A percentile compares a stretch with the other conserved stretches of the same genome.
These are phyloP conservation scores for Xiphorhynchus elegans DNA, from an alignment of 2,113 vertebrate genomes.

Conservation along the genomic window DNA sequence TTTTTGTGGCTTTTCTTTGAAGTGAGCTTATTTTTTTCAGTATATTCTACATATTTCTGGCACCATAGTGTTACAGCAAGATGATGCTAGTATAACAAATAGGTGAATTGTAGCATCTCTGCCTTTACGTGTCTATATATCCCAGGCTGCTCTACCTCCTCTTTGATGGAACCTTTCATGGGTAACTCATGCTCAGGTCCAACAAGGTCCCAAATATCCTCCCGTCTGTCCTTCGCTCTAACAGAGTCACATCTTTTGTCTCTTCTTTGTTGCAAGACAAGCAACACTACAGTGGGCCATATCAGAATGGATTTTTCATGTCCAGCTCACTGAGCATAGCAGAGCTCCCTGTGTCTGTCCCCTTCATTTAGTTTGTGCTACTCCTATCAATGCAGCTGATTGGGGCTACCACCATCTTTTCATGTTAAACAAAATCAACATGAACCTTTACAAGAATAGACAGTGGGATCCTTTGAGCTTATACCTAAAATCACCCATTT, in stretches of 20 bases:
- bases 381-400: neutral
- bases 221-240: neutral
- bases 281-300: neutral
- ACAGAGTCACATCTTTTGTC: neutral
- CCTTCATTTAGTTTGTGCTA: neutral
- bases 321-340: neutral
- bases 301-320: neutral
- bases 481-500: neutral
- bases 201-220: neutral
- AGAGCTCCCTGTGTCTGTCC: neutral
- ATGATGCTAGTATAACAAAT: neutral
- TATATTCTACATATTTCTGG: neutral
- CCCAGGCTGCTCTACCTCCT: neutral
- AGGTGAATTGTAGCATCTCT: neutral
- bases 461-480: neutral
- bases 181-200: neutral
- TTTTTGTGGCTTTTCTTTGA: neutral
- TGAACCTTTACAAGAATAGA: fast-evolving
- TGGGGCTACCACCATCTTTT: neutral
- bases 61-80: neutral
- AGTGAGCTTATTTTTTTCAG: neutral
- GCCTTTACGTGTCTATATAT: neutral
- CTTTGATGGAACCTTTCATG: neutral
- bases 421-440: neutral
- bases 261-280: neutral